Evolutionary conservation across 2,888 invertebrate genomes (phyloP).

Genomic region (Apomyelois bistriatella): DNA sequence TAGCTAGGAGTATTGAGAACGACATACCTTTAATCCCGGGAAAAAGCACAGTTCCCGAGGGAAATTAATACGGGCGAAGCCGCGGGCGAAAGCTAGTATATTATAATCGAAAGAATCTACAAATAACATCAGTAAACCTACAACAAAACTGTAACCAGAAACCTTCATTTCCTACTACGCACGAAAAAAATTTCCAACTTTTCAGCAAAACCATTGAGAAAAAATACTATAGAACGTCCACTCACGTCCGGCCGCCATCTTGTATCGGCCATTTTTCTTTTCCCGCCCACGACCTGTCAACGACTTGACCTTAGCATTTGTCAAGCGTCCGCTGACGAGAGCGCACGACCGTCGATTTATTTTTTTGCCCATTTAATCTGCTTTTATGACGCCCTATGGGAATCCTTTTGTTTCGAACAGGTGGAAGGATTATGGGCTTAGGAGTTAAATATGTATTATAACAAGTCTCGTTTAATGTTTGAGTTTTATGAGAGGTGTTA

Average conservation of each 20-base stretch:
- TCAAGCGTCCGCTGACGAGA: constrained; percentile 14
- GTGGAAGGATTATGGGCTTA: not conserved
- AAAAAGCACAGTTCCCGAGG: too few species aligned
- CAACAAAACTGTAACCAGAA: too few species aligned
- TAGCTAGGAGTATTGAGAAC: too few species aligned
- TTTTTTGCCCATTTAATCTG: not conserved
- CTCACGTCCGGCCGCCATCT: constrained; percentile 15
- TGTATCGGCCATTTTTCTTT: constrained; percentile 24
- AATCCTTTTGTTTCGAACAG: not conserved
- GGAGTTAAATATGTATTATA: not conserved
- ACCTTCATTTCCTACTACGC: too few species aligned
- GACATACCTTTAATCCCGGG: too few species aligned
- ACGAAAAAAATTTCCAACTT: too few species aligned
- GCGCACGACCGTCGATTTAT: constrained; percentile 2
- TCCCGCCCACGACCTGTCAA: constrained; percentile 21
- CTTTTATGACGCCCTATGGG: not conserved
- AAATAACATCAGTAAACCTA: too few species aligned
- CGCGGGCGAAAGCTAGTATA: too few species aligned
- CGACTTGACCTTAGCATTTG: constrained; percentile 22
- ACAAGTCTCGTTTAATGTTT: not conserved
- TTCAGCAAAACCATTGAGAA: too few species aligned
- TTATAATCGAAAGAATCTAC: too few species aligned
- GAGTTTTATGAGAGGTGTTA: not conserved
- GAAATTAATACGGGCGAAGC: too few species aligned
- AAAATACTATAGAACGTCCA: too few species aligned